Base-by-base conservation (phyloP, 2,888 invertebrate genomes). In the Volucella zonaria region DNA sequence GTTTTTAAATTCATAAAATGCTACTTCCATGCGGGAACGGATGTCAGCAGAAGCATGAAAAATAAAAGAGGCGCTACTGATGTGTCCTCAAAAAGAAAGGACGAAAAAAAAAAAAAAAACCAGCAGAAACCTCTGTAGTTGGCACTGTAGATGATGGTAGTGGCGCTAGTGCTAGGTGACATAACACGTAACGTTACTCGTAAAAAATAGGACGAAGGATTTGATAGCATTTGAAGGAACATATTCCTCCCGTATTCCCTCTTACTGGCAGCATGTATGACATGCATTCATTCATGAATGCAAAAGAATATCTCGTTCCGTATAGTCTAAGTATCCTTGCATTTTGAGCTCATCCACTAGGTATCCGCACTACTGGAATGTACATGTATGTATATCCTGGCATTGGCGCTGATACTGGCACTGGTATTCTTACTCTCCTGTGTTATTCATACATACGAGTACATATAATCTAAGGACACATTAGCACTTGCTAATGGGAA, bases 401-500 rank as follows among this genome's bases (percentile, higher is more conserved):
- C 31, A 31, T 31, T 31, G 31, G 1, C 6, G 6, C 31, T 31
- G 6, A 31, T 31, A 31, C 31, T 31, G 31, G 31, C 31, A 31
- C 31, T 31, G 31, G 8, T 45, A 12, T n/a, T 61, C 9, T 18
- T 9, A 12, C 14, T 9, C 31, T 14, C 14, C 31, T 40, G 56
- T 61, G 59, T 59, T 64, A 18, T 15, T 14, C 12, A 14, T 67
- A 47, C 43, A 43, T 64, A 54, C 18, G 1, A n/a, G n/a, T 18
- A 18, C 18, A n/a, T n/a, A n/a, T 70, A 80, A 80, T 56, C 71
- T 76, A 51, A 81, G 76, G 73, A 68, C 85, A 85, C 85, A 81
- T 85, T 85, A 85, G 81, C 58, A 85, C 81, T 81, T 85, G 73
- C 85, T 85, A 81, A 85, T 85, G 81, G 85, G 18, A 80, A 42